Conservation (phyloP, 2,888 invertebrate species). For the Chrysolina haemoptera region DNA sequence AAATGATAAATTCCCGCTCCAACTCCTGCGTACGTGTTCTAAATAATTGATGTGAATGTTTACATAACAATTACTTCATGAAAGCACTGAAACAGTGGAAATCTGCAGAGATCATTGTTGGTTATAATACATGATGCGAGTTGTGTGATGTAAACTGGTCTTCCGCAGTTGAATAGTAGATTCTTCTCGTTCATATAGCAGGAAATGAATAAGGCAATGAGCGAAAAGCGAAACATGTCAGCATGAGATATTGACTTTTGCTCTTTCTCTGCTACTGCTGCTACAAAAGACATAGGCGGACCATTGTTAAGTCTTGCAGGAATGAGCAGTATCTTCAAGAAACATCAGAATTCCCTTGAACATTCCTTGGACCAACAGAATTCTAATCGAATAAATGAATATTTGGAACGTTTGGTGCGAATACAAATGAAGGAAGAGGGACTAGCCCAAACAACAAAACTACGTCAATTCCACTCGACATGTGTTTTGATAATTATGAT, state of each 20-base stretch:
- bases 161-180: constrained; percentile 46
- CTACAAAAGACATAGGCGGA: constrained; percentile 30
- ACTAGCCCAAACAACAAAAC: too few species aligned
- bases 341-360: neutral
- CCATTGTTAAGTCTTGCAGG: constrained; percentile 5
- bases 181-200: constrained; percentile 51
- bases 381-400: too few species aligned
- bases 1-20: constrained; percentile 25
- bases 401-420: too few species aligned
- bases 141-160: constrained; percentile 36
- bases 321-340: neutral
- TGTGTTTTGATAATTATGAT: too few species aligned
- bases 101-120: constrained; percentile 27
- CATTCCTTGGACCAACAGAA: too few species aligned
- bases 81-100: constrained; percentile 22
- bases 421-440: too few species aligned
- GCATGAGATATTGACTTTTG: constrained; percentile 58
- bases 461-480: too few species aligned
- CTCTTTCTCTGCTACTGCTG: constrained; percentile 50
- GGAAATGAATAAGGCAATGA: constrained; percentile 57
- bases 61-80: constrained; percentile 27
- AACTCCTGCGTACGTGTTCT: constrained; percentile 23
- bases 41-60: constrained; percentile 31
- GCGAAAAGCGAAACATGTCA: constrained; percentile 56
- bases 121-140: constrained; percentile 28